A percentile compares a stretch with the other conserved stretches of the same genome.
Conservation (phyloP, 2,113 vertebrate species). For the Otus sunia region DNA sequence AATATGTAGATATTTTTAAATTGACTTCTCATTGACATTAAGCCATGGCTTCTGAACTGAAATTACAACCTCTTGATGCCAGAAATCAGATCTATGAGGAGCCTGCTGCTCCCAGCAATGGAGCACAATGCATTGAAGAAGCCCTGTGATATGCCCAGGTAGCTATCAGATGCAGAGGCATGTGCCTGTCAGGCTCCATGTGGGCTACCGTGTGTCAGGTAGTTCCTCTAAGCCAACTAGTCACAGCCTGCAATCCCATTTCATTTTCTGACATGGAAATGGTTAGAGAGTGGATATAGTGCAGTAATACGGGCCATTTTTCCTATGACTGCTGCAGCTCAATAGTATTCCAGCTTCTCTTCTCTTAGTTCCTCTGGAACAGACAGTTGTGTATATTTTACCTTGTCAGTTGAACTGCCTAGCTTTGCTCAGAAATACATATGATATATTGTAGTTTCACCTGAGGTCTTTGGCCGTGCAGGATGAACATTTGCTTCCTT, state of each 20-base stretch:
- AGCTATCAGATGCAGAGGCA: not conserved
- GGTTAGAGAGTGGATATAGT: not conserved
- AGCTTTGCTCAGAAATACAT: not conserved
- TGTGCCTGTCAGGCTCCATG: not conserved
- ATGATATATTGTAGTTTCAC: not conserved
- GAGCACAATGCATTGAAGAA: not conserved
- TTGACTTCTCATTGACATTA: conserved; percentile 5
- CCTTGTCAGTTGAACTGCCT: not conserved
- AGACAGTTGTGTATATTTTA: not conserved
- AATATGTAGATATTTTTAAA: conserved; percentile 56
- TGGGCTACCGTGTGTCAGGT: not conserved
- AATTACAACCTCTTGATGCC: not conserved
- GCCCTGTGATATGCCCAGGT: not conserved
- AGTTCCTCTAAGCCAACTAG: not conserved
- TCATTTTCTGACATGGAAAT: not conserved
- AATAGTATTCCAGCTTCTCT: not conserved
- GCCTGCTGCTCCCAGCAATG: not conserved
- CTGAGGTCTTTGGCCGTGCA: not conserved
- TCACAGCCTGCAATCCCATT: not conserved
- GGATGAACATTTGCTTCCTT: not conserved
- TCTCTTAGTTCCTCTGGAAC: not conserved
- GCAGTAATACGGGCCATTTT: not conserved
- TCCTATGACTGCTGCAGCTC: not conserved
- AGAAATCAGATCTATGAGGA: not conserved
- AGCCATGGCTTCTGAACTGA: not conserved